Conservation (phyloP, 1,140 invertebrate species). For the Cephus cinctus region DNA sequence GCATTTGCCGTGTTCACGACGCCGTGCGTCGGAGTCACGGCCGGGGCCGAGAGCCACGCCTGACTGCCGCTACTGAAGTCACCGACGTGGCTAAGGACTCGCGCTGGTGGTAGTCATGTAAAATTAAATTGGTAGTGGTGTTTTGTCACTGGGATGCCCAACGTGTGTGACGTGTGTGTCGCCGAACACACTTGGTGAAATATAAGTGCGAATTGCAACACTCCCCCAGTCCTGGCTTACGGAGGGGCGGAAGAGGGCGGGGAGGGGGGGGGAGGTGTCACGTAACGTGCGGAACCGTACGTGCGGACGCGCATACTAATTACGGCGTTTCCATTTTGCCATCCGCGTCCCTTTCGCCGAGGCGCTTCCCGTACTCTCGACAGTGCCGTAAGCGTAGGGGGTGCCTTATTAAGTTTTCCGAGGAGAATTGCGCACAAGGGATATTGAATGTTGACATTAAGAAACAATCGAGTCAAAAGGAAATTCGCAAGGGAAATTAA, state of each 20-base stretch:
- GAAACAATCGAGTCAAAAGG: too few relatives aligned
- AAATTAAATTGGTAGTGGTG: neutral
- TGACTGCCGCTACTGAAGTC: neutral
- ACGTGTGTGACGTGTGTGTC: too few relatives aligned
- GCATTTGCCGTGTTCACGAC: conserved; percentile 32
- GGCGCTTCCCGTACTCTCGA: too few relatives aligned
- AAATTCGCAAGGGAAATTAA: too few relatives aligned
- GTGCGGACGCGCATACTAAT: conserved; percentile 54
- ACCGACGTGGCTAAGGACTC: neutral
- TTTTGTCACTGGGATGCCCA: too few relatives aligned
- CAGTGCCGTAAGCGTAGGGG: too few relatives aligned
- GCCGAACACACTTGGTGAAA: conserved; percentile 43
- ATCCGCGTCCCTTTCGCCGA: conserved; percentile 17
- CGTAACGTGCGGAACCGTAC: conserved; percentile 43
- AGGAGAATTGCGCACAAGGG: too few relatives aligned
- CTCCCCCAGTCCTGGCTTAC: conserved; percentile 19
- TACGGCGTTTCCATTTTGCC: conserved; percentile 48
- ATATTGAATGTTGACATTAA: too few relatives aligned
- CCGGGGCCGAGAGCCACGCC: neutral
- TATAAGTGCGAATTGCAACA: conserved; percentile 55
- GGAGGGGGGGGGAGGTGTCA: conserved; percentile 26
- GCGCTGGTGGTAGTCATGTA: neutral
- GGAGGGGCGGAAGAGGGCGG: conserved; percentile 14
- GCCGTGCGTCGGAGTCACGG: conserved; percentile 16
- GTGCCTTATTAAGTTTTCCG: too few relatives aligned